These are phyloP conservation scores for Condylura cristata DNA, from an alignment of 2,113 vertebrate species.

Conservation along the genomic window DNA sequence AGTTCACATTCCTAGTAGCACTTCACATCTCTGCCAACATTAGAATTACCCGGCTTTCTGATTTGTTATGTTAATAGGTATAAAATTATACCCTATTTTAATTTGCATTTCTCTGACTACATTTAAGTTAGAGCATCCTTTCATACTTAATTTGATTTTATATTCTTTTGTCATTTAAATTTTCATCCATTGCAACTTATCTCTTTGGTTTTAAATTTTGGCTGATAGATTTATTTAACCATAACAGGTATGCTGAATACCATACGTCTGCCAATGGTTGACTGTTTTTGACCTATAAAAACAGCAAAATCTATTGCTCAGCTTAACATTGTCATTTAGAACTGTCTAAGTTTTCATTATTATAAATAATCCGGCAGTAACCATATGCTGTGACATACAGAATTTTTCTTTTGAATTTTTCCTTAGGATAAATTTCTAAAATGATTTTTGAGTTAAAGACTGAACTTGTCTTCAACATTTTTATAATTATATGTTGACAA, in stretches of 20 bases:
- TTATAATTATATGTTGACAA: neutral
- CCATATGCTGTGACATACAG: neutral
- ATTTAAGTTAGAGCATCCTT: neutral
- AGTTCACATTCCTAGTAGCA: neutral
- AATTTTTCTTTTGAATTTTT: constrained; percentile 34
- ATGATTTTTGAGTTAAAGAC: neutral
- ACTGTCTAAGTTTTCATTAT: constrained; percentile 15
- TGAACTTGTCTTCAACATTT: neutral
- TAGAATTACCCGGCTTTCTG: neutral
- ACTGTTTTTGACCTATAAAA: neutral
- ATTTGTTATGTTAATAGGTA: neutral
- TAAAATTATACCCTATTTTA: neutral
- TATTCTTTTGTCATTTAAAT: neutral
- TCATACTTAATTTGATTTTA: neutral
- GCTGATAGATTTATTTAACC: neutral
- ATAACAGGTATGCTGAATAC: neutral
- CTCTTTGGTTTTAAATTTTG: neutral
- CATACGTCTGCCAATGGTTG: neutral
- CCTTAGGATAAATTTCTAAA: neutral
- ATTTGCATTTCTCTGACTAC: neutral
- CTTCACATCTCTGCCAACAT: neutral
- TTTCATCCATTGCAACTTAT: neutral
- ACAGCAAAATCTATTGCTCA: neutral
- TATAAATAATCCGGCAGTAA: neutral
- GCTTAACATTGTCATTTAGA: neutral